Evolutionary conservation across 2,113 vertebrate species (phyloP), one percentile per base, ranked within the genome.

Genomic region (Nothocercus nigrocapillus): DNA sequence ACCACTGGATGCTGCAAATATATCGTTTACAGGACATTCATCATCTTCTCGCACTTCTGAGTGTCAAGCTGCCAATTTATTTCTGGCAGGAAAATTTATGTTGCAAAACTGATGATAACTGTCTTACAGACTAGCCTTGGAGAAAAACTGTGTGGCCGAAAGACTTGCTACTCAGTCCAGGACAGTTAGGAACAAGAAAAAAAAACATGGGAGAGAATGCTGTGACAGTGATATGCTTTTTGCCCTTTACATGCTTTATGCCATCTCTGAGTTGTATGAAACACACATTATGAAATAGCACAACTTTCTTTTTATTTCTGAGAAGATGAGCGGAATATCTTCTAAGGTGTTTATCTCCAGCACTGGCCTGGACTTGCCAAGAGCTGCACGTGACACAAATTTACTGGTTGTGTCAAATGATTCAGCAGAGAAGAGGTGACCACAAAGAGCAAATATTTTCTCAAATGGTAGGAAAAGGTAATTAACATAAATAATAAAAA

Each of bases 11-110:
- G 20, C 27, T 63, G 28, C 58, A 93, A 49, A 59, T 75, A 85
- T 21, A 25, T 74, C 59, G 21, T 80, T 96, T 92, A 34, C 9
- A 25, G 58, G 38, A 47, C 56, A 89, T 85, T 88, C 4, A 40
- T 36, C 0, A 5, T 42, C 20, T 94, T 81, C 36, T 51, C 81
- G 49, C 62, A 32, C 13, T 66, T 90, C 70, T 69, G 32, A 72
- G 66, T 49, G 54, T 74, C 68, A 54, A 61, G 73, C 51, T 94
- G 58, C 58, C 42, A 76, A 40, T 92, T 95, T 85, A 66, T 47
- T 75, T 51, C 53, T 88, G 25, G 15, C 21, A 70, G 61, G 13
- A 77, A 76, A 72, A 86, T 78, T 72, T 82, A 58, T 12, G 22
- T 11, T 89, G 51, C 51, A 66, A 58, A 81, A 40, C 27, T 96